Conservation (phyloP, 30 jellyfish, hydroid and myxozoan species). For the Turritopsis rubra region DNA sequence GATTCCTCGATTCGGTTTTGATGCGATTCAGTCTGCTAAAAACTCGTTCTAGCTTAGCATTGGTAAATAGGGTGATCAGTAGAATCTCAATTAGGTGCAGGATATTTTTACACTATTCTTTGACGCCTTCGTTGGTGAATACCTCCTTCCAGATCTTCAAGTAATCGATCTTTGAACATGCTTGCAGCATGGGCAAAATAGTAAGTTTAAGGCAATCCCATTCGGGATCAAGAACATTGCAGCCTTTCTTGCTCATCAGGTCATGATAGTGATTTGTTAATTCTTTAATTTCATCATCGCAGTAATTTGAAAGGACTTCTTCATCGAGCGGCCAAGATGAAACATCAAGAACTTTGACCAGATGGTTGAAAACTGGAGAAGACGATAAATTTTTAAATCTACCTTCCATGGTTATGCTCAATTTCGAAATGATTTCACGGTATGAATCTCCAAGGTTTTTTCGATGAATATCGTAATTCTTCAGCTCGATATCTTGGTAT, state of each 20-base stretch:
- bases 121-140: not conserved
- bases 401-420: not conserved
- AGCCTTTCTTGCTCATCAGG: not conserved
- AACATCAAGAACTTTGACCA: not conserved
- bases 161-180: not conserved
- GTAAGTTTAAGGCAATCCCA: not conserved
- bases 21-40: constrained; percentile 10
- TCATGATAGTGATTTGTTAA: not conserved
- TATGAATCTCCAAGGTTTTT: too few species aligned
- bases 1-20: not conserved
- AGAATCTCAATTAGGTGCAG: constrained; percentile 7
- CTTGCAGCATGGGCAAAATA: not conserved
- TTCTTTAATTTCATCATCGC: not conserved
- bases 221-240: not conserved
- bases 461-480: too few species aligned
- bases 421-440: not conserved
- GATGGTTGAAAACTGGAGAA: not conserved
- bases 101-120: not conserved
- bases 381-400: not conserved
- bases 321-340: not conserved
- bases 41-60: constrained; percentile 10
- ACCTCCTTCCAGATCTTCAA: not conserved
- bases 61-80: constrained; percentile 19
- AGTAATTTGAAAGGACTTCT: not conserved
- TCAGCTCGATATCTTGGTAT: too few species aligned